Evolutionary conservation across 2,888 invertebrate genomes (phyloP), one percentile per base, ranked within the genome.

Genomic region (Drosophila nr. fundita): DNA sequence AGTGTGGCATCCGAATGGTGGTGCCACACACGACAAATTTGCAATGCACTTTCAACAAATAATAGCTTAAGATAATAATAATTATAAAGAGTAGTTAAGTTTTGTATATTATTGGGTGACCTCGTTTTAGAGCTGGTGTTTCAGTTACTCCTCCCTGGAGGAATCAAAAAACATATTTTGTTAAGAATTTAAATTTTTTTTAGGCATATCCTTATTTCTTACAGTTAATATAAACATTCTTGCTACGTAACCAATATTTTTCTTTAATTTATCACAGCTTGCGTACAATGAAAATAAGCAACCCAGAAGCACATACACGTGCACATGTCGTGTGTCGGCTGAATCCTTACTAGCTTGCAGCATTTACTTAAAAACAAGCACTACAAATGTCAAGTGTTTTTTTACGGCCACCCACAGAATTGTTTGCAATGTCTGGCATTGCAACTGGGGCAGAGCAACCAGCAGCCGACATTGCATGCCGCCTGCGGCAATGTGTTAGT

Each of bases 311-410:
- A 38, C n/a, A 29, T 48, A 21, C n/a, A 57, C 11, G 21, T 8
- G 2, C 38, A 42, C 6, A 18, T n/a, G 48, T 32, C 38, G 48
- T 30, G 48, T 27, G 40, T 30, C 29, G 10, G 18, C 7, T 36
- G 57, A 15, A 32, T 57, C 30, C 4, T n/a, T 24, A 29, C 4
- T 24, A 32, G 32, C 32, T 15, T 45, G 24, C 8, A 24, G 32
- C 53, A 42, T 8, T 53, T 15, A 34, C 21, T 57, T 50, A 29
- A 48, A 34, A 57, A 48, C 65, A 78, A 87, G 71, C 78, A 87
- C 71, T 83, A 68, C 58, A 79, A 68, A 76, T 79, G 82, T 78
- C 78, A 71, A 68, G 69, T 54, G 60, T 59, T 49, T 27, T 18
- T 49, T 65, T 73, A 67, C 65, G 64, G 40, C 63, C 57, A 45